These are phyloP conservation scores for Aphelinus certus DNA, from an alignment of 1,140 invertebrate genomes.

Conservation along the genomic window DNA sequence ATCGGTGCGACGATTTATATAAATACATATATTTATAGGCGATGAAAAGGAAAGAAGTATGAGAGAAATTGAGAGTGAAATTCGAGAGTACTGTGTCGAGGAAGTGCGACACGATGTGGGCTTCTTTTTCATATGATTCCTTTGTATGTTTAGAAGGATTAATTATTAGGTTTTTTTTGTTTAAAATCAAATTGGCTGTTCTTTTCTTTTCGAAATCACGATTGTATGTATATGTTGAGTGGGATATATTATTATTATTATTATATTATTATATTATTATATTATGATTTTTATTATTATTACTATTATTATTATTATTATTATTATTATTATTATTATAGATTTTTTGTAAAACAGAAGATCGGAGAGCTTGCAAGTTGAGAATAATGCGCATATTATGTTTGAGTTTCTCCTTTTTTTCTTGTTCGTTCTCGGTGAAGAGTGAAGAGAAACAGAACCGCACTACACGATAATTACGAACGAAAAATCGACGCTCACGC, in stretches of 20 bases:
- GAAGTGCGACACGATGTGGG: conserved; percentile 4
- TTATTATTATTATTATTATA: conserved; percentile 21
- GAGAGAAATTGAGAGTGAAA: conserved; percentile 40
- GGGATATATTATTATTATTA: conserved; percentile 16
- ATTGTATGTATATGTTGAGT: conserved; percentile 37
- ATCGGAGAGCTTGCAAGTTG: conserved; percentile 13
- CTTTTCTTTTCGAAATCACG: conserved; percentile 38
- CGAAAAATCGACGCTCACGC: conserved; percentile 22
- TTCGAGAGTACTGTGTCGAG: conserved; percentile 16
- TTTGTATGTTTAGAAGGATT: conserved; percentile 37
- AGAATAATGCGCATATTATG: conserved; percentile 6
- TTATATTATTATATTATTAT: conserved; percentile 15
- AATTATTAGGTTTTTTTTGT: conserved; percentile 39
- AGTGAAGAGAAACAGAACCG: conserved; percentile 3
- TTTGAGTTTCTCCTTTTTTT: conserved; percentile 27
- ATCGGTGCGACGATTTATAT: conserved; percentile 3
- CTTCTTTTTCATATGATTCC: conserved; percentile 27
- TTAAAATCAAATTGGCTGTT: conserved; percentile 41
- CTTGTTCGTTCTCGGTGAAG: background rate
- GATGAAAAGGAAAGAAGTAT: conserved; percentile 30
- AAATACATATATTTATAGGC: background rate
- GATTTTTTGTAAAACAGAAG: conserved; percentile 24
- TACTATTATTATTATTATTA: conserved; percentile 16
- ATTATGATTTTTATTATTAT: conserved; percentile 26
- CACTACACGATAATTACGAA: background rate